phyloP scores from a whole-genome alignment of 2,797 vertebrate species.

The Apodemus agrarius region DNA sequence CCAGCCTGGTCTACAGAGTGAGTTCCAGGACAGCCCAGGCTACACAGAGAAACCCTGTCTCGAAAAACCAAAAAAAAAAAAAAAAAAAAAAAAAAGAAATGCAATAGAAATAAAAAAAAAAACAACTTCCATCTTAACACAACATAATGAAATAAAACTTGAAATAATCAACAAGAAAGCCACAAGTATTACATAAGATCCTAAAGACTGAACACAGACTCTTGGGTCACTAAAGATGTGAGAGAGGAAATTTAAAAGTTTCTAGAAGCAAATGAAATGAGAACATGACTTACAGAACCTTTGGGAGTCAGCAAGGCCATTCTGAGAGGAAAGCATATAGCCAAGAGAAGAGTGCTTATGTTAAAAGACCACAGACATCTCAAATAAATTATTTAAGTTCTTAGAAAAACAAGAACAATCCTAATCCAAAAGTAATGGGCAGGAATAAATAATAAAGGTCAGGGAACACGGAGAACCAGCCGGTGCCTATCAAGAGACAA shows the following conservation, averaged over 20 bases:
- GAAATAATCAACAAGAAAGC: not conserved
- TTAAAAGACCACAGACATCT: not conserved
- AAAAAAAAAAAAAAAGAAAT: too few relatives aligned
- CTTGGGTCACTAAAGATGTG: not conserved
- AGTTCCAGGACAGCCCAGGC: too few relatives aligned
- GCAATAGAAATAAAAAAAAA: not conserved
- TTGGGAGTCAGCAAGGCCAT: not conserved
- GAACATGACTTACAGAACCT: not conserved
- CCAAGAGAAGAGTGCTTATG: not conserved
- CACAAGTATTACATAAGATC: not conserved
- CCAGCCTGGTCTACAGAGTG: too few relatives aligned
- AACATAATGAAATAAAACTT: not conserved
- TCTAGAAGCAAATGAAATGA: not conserved
- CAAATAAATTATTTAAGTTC: constrained; percentile 1
- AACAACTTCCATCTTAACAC: not conserved
- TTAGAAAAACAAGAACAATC: not conserved
- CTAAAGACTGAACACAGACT: not conserved
- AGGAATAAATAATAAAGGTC: not conserved
- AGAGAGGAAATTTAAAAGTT: not conserved
- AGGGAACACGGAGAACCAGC: not conserved
- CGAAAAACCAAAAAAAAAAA: too few relatives aligned
- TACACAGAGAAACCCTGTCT: too few relatives aligned
- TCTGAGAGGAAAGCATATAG: not conserved
- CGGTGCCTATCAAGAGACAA: not conserved
- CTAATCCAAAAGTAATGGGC: not conserved